phyloP scores from a whole-genome alignment of 2,888 invertebrate genomes.

The Nomada ferruginata region DNA sequence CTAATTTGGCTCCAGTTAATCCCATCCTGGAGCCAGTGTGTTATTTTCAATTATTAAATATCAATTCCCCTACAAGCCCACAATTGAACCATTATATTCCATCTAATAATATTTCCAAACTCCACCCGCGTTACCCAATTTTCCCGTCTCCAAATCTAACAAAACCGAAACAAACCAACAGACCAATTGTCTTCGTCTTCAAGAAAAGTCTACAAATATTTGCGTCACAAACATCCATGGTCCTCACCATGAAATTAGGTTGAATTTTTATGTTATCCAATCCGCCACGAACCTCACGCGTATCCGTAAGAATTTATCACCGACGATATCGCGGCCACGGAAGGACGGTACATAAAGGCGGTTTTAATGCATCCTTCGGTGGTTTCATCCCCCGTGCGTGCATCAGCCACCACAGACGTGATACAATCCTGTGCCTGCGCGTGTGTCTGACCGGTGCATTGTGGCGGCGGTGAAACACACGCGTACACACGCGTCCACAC shows the following conservation, averaged over 20 bases:
- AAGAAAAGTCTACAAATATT: background rate
- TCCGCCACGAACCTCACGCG: slow-evolving; percentile 32
- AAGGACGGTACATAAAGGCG: slow-evolving; percentile 37
- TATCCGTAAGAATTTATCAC: slow-evolving; percentile 44
- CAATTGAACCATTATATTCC: too few species aligned
- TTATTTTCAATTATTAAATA: too few species aligned
- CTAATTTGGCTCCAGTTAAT: too few species aligned
- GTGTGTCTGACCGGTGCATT: background rate
- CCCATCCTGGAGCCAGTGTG: too few species aligned
- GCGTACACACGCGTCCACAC: slow-evolving; percentile 51
- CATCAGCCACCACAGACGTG: background rate
- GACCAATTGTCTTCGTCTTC: background rate
- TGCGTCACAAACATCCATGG: slow-evolving; percentile 14
- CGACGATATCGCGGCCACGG: slow-evolving; percentile 41
- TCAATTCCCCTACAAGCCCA: too few species aligned
- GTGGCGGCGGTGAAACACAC: slow-evolving; percentile 39
- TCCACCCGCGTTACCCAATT: too few species aligned
- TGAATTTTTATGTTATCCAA: slow-evolving; percentile 35
- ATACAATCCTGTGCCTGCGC: background rate
- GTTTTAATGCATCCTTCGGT: slow-evolving; percentile 47
- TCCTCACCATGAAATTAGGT: background rate
- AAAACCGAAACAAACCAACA: background rate
- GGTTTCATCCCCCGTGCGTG: slow-evolving; percentile 11
- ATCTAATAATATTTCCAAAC: too few species aligned
- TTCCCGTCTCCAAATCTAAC: too few species aligned